Conservation (phyloP, 2,797 vertebrate species). For the Enteromius viviparus region DNA sequence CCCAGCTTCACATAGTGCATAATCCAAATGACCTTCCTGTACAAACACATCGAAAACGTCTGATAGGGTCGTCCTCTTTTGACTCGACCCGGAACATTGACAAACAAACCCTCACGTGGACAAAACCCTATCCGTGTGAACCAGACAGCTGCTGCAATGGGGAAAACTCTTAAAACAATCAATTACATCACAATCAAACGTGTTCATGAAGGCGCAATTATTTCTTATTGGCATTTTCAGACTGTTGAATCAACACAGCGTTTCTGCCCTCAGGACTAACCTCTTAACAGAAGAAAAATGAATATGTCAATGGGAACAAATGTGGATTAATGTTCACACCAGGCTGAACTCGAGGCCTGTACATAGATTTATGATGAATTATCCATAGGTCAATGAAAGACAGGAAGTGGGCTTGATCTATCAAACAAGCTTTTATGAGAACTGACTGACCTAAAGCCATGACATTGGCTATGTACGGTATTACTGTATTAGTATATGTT, state of each 20-base stretch:
- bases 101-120: constrained; percentile 33
- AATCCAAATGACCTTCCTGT: constrained; percentile 21
- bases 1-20: constrained; percentile 19
- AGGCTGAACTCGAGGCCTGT: background rate
- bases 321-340: background rate
- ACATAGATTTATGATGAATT: background rate
- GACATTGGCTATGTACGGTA: background rate
- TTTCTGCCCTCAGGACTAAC: background rate
- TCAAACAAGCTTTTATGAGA: background rate
- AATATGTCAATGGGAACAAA: background rate
- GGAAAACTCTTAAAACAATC: constrained; percentile 67
- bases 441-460: constrained; percentile 1
- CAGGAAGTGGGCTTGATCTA: background rate
- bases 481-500: background rate
- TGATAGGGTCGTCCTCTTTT: constrained; percentile 19
- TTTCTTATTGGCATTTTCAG: constrained; percentile 1
- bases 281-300: background rate
- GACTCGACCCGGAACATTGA: constrained; percentile 24
- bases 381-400: background rate
- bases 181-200: constrained; percentile 48
- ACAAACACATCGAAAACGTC: background rate
- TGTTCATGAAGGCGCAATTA: constrained; percentile 18
- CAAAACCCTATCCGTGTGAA: constrained; percentile 51
- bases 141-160: constrained; percentile 69
- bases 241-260: constrained; percentile 30